Base-by-base conservation (phyloP, 2,797 vertebrate genomes). In the Sebastes itinus region DNA sequence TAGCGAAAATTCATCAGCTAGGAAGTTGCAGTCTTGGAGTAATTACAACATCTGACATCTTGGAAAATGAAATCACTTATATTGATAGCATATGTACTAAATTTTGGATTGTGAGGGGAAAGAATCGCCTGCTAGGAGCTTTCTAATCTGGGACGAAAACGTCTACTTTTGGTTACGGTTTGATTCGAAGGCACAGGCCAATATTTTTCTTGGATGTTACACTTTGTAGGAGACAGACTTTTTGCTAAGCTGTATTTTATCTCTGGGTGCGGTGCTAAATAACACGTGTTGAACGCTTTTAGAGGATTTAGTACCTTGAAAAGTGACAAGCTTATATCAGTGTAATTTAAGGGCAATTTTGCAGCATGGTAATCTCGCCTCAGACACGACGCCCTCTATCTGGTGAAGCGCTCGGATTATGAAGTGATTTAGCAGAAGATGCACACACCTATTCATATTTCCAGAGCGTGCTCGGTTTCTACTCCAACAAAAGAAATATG, bases 81-180 rank as follows among this genome's bases (percentile, higher is more conserved):
- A 89, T 85, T 76, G 55, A 81, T 55, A 75, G 30, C 81, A 90
- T 73, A 75, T 89, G 86, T 5, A 28, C 13, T 10, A 38, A 16
- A 70, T 52, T 28, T 52, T 0, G 0, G 52, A 55, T 58, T 76
- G 23, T 32, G 28, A 58, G n/a, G 35, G 11, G 7, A 64, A 28
- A 58, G 2, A 35, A 27, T 12, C 7, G 14, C 16, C 18, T 75
- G 23, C 60, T 6, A 8, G 25, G n/a, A 54, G 18, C 14, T 75
- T 77, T 65, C 5, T 10, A 55, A 25, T 64, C 8, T 66, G 23
- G 20, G 56, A 62, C 49, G 7, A 63, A 60, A 69, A 68, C 9
- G 5, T 49, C 64, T 38, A 16, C 20, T 38, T 56, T 38, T 46
- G 32, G 22, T 55, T 60, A n/a, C 23, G 30, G 33, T 30, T 25